Evolutionary conservation across 2,797 vertebrate genomes (phyloP).

Genomic region (Ctenopoma multispine): DNA sequence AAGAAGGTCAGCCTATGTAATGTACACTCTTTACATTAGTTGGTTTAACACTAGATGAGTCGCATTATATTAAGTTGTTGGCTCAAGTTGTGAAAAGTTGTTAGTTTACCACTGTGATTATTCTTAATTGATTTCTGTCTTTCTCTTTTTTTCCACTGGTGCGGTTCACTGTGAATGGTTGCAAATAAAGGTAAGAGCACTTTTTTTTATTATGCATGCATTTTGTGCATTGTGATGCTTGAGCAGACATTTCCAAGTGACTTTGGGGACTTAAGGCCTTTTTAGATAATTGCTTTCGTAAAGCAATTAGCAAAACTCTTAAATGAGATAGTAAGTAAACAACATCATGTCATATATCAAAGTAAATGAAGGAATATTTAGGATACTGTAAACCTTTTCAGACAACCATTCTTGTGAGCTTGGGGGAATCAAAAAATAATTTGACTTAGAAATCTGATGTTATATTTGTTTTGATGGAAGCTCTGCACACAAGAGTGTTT

Average conservation of each 20-base stretch:
- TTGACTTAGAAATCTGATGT: background rate
- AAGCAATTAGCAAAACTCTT: conserved; percentile 71
- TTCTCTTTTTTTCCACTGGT: conserved; percentile 35
- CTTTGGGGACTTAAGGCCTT: conserved; percentile 61
- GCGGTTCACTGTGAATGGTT: conserved; percentile 51
- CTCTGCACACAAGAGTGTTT: background rate
- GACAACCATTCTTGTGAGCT: background rate
- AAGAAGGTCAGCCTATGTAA: too few relatives aligned
- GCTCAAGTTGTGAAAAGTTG: conserved; percentile 14
- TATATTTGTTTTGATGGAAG: background rate
- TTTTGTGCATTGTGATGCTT: conserved; percentile 48
- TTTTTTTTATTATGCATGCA: conserved; percentile 53
- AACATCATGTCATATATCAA: conserved; percentile 57
- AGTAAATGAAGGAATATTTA: conserved; percentile 29
- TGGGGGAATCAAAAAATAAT: background rate
- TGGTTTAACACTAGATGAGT: background rate
- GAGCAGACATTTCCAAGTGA: conserved; percentile 51
- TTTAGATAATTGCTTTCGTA: conserved; percentile 73
- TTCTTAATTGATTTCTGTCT: conserved; percentile 57
- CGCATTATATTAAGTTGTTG: background rate
- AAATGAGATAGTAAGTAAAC: conserved; percentile 69
- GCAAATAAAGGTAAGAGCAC: conserved; percentile 77
- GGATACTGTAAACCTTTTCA: conserved; percentile 14
- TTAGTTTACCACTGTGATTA: conserved; percentile 23
- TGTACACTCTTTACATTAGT: too few relatives aligned